Base-by-base conservation (phyloP, 2,888 invertebrate genomes). In the Cantharis rufa region DNA sequence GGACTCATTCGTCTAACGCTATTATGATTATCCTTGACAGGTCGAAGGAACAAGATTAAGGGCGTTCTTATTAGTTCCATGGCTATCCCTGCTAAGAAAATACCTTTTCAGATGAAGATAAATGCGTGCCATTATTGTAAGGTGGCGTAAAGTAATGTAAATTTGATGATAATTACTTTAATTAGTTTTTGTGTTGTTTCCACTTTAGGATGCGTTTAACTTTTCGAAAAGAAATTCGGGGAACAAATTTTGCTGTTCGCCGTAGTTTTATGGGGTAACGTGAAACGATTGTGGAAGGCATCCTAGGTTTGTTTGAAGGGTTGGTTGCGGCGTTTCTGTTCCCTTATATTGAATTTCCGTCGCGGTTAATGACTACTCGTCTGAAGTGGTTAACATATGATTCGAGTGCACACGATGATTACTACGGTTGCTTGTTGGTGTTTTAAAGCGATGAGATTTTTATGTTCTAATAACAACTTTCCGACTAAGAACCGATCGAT, bases 21-120 rank as follows among this genome's bases (percentile, higher is more conserved):
- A 87, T 88, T 87, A 88, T 88, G 88, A 88, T 88, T 88, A 87
- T 84, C 86, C 85, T 82, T 87, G 88, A 87, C 88, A 87, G 87
- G 84, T 82, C 84, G 84, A 84, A 84, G 84, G 84, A 84, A 81
- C 80, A 79, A 81, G 81, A 80, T 79, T 79, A 79, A 78, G 81
- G 77, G 82, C 76, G 80, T 80, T 83, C 79, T 83, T 83, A 83
- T 83, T 83, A 81, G 81, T 79, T 81, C 74, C 79, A 79, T 80
- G 81, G 79, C 81, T 78, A 82, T 82, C 79, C 78, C 79, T 77
- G 75, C 78, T 80, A 75, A 78, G 78, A 75, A 78, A 79, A 78
- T 75, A 77, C 78, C 15, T 16, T 70, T 62, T 70, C 61, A 68
- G 69, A 73, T 73, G 27, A 69, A 73, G 72, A 69, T 69, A 68